phyloP scores from a whole-genome alignment of 2,113 vertebrate species.

The Neoarius graeffei region DNA sequence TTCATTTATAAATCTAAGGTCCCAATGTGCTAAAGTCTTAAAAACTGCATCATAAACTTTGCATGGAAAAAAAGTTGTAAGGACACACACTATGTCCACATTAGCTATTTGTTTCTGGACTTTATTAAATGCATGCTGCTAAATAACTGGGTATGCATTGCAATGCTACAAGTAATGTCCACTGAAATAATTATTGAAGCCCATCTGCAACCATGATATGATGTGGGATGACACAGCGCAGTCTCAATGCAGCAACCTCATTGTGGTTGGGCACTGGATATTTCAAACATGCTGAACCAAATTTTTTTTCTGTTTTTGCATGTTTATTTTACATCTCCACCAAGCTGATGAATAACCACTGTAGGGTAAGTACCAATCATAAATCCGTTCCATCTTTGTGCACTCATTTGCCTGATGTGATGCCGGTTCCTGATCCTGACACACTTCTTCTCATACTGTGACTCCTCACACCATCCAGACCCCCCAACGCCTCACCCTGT shows the following conservation, averaged over 20 bases:
- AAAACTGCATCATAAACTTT: not conserved
- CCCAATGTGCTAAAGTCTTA: not conserved
- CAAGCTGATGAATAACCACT: not conserved
- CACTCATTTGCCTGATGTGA: not conserved
- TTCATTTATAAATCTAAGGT: not conserved
- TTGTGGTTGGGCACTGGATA: constrained; percentile 24
- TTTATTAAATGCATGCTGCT: not conserved
- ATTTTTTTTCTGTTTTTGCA: not conserved
- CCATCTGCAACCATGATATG: constrained; percentile 20
- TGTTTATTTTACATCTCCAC: not conserved
- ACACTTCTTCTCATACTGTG: not conserved
- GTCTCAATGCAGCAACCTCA: constrained; percentile 22
- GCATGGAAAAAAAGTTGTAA: not conserved
- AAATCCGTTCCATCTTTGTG: not conserved
- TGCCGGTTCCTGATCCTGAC: not conserved
- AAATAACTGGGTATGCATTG: not conserved
- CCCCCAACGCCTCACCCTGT: no score
- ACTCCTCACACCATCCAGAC: not conserved
- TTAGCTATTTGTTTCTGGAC: constrained; percentile 3
- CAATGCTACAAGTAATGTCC: constrained; percentile 1
- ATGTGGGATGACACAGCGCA: constrained; percentile 30
- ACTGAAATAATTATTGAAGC: not conserved
- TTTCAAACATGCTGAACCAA: constrained; percentile 5
- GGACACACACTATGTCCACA: not conserved
- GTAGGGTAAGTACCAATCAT: not conserved